Evolutionary conservation across 2,113 vertebrate genomes (phyloP), one percentile per base, ranked within the genome.

Genomic region (Carollia perspicillata): DNA sequence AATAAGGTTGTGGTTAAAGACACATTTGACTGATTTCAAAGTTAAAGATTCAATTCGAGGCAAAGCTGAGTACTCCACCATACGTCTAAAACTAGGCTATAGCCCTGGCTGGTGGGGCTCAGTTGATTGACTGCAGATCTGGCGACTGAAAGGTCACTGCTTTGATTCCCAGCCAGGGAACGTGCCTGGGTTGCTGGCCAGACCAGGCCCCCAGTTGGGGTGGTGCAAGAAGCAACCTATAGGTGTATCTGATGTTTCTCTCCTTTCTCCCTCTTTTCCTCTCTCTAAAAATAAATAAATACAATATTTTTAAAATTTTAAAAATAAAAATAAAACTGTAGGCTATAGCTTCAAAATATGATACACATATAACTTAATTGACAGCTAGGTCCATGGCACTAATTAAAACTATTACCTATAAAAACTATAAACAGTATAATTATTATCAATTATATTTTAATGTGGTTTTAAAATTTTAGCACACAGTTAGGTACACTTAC

Each of bases 11-110:
- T 58, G 0, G 1, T 78, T 72, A 74, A 85, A 37, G 44, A 69
- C n/a, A 51, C 0, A 84, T 79, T 60, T 95, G 22, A 49, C 28
- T 74, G 10, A 83, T 63, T 78, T 72, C 3, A 63, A 81, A 16
- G 14, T 1, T 95, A 77, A 81, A 44, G 28, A 37, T 49, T 74
- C 83, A 89, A 72, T 58, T 5, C 8, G 72, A 49, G 4, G 1
- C 23, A n/a, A 1, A 51, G 4, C 5, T 60, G 12, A 33, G 1
- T 42, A 42, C 3, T 58, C 6, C 0, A 88, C 2, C 26, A 30
- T 40, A 12, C 44, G 11, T 89, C 69, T 77, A 44, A 74, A 60
- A n/a, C 33, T 1, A 68, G 22, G 42, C 5, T 37, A 53, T 40
- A 63, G 22, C 44, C 55, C 55, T 58, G 55, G 55, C 20, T 58